Percentiles rank a stretch among this genome's conserved stretches.
Conservation (phyloP, 2,888 invertebrate genomes). For the Deilephila porcellus region DNA sequence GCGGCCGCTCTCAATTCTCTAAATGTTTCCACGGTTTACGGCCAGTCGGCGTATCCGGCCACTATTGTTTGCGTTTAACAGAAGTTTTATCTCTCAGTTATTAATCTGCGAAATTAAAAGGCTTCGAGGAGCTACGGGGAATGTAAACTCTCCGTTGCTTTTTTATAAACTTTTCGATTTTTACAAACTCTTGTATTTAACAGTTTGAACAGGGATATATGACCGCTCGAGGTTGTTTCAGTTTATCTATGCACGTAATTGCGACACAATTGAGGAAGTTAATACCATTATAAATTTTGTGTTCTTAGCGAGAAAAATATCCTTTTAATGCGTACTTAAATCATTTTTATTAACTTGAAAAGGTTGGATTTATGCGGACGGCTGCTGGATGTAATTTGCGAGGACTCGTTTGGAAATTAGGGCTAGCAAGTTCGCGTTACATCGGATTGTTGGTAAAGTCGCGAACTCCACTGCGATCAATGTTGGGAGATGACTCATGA, state of each 20-base stretch:
- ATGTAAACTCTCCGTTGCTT: conserved; percentile 45
- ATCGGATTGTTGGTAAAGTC: conserved; percentile 29
- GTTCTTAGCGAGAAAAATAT: conserved; percentile 70
- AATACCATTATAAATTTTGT: conserved; percentile 75
- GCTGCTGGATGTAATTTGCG: conserved; percentile 70
- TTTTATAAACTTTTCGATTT: conserved; percentile 41
- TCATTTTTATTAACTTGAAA: conserved; percentile 83
- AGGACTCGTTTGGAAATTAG: conserved; percentile 52
- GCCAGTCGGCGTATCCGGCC: conserved; percentile 43
- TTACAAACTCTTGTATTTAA: conserved; percentile 31
- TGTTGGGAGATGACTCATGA: conserved; percentile 29
- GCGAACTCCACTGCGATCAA: conserved; percentile 29
- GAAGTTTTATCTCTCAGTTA: conserved; percentile 57
- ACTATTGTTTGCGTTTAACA: conserved; percentile 60
- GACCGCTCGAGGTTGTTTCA: not conserved
- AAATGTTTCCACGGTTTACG: conserved; percentile 50
- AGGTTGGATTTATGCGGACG: conserved; percentile 76
- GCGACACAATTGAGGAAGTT: conserved; percentile 68
- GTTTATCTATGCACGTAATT: conserved; percentile 51
- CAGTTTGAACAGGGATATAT: conserved; percentile 3
- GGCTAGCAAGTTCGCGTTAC: conserved; percentile 44
- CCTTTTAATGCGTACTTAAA: conserved; percentile 79
- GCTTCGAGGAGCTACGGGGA: conserved; percentile 44
- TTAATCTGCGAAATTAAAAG: conserved; percentile 62
- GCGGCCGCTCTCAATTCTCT: conserved; percentile 49